Conservation (phyloP, 2,797 vertebrate species). For the Arctocebus calabarensis region DNA sequence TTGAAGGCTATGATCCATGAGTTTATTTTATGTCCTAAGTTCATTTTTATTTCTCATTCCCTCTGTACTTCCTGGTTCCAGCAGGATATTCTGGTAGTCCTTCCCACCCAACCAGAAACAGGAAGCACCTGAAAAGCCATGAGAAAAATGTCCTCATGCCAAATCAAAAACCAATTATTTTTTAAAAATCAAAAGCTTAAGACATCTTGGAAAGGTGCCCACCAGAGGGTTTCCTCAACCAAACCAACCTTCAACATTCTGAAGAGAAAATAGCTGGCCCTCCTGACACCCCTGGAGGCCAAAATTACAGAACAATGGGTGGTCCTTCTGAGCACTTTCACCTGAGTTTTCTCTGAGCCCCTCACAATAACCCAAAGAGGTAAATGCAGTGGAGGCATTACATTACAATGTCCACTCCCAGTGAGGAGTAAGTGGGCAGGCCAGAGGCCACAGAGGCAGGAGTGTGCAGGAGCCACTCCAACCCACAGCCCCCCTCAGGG, state of each 20-base stretch:
- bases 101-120: conserved; percentile 68
- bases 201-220: neutral
- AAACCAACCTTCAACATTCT: neutral
- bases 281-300: accelerated
- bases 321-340: neutral
- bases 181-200: neutral
- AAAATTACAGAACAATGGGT: neutral
- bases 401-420: accelerated
- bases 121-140: conserved; percentile 76
- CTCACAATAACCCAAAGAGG: neutral
- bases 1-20: neutral
- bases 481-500: accelerated
- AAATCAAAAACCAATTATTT: conserved; percentile 42
- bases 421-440: neutral
- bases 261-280: neutral
- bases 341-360: neutral
- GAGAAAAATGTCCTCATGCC: conserved; percentile 41
- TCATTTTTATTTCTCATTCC: conserved; percentile 60
- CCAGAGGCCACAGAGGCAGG: neutral
- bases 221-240: neutral
- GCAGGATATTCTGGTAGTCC: conserved; percentile 57
- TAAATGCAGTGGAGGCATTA: accelerated
- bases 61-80: conserved; percentile 61
- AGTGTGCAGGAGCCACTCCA: accelerated
- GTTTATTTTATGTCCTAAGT: neutral